Conservation (phyloP, 2,888 invertebrate genomes). For the Drosophila mettleri region DNA sequence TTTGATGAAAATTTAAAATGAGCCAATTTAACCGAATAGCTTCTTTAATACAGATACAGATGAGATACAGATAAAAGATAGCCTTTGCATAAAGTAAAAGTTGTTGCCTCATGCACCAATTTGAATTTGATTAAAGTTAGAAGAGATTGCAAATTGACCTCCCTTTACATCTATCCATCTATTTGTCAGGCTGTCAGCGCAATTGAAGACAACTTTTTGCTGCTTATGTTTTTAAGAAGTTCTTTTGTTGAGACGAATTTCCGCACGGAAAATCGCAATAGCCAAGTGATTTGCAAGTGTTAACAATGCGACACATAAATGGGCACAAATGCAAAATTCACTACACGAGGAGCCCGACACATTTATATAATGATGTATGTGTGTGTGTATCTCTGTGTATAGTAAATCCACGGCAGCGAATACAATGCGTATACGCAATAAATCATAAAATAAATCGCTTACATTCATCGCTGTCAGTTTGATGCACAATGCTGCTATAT, state of each 20-base stretch:
- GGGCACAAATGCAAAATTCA: slow-evolving; percentile 27
- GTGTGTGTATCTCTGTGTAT: slow-evolving; percentile 15
- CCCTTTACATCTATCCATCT: not conserved
- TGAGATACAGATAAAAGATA: too few relatives aligned
- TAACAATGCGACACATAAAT: slow-evolving; percentile 64
- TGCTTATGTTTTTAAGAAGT: slow-evolving; percentile 13
- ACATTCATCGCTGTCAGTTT: slow-evolving; percentile 78
- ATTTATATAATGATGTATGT: slow-evolving; percentile 10
- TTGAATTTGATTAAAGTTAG: not conserved
- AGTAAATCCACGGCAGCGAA: slow-evolving; percentile 53
- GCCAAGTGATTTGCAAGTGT: slow-evolving; percentile 72
- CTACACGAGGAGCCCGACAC: not conserved
- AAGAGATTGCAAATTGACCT: not conserved
- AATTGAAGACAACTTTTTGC: not conserved
- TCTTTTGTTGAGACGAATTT: slow-evolving; percentile 41
- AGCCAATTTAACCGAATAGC: too few relatives aligned
- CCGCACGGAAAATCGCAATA: slow-evolving; percentile 42
- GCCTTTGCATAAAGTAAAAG: not conserved
- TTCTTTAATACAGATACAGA: too few relatives aligned
- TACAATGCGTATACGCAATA: slow-evolving; percentile 79
- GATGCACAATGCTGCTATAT: slow-evolving; percentile 67
- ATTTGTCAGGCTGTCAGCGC: not conserved
- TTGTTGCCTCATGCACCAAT: too few relatives aligned
- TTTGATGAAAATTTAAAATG: too few relatives aligned
- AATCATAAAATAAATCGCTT: slow-evolving; percentile 82